phyloP scores from a whole-genome alignment of 1,140 invertebrate species.

The Pachyrhynchus sulphureomaculatus region DNA sequence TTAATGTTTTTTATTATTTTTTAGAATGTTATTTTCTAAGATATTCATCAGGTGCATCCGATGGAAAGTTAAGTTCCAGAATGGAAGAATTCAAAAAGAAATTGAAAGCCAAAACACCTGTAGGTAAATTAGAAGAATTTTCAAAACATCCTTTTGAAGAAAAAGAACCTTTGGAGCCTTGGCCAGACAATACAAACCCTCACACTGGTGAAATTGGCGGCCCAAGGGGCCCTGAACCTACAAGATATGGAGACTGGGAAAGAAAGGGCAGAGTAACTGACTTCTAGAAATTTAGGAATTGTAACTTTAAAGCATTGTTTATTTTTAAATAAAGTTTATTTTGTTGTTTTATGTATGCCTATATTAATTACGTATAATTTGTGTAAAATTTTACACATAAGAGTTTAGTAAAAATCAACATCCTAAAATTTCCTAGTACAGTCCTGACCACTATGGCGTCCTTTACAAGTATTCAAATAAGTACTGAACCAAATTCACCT shows the following conservation, averaged over 20 bases:
- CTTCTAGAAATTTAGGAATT: conserved; percentile 76
- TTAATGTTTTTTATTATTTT: too few relatives aligned
- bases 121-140: conserved; percentile 58
- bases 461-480: conserved; percentile 25
- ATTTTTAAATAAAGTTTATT: too few relatives aligned
- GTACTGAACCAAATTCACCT: conserved; percentile 25
- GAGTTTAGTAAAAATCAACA: too few relatives aligned
- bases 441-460: background rate
- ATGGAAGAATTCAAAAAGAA: conserved; percentile 63
- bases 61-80: conserved; percentile 41
- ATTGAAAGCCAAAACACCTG: conserved; percentile 61
- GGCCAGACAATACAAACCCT: conserved; percentile 88
- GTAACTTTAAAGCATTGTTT: too few relatives aligned
- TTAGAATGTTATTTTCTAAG: conserved; percentile 1
- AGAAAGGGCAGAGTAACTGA: conserved; percentile 95
- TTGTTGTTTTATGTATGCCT: too few relatives aligned
- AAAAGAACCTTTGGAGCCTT: conserved; percentile 81
- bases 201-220: conserved; percentile 92
- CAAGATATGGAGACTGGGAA: conserved; percentile 99
- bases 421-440: conserved; percentile 1
- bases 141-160: conserved; percentile 72
- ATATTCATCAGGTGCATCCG: conserved; percentile 28
- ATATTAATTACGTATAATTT: too few relatives aligned
- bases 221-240: conserved; percentile 95
- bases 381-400: too few relatives aligned